These are phyloP conservation scores for Capreolus pygargus DNA, from an alignment of 2,113 vertebrate genomes.

Conservation along the genomic window DNA sequence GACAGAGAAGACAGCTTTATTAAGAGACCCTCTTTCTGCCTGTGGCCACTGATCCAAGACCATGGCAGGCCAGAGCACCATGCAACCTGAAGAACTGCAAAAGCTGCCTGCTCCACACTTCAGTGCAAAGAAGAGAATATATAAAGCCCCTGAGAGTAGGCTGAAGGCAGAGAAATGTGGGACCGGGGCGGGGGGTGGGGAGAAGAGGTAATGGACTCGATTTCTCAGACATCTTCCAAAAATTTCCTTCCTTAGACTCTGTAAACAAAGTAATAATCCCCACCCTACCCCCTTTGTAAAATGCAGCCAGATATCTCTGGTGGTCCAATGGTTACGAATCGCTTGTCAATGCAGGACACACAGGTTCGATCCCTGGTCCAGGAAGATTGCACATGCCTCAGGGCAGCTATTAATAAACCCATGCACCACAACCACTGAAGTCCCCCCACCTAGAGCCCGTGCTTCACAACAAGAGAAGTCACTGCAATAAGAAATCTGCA, in stretches of 20 bases:
- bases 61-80: not conserved
- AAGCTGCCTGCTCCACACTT: not conserved
- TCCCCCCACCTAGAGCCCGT: not conserved
- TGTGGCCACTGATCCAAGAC: not conserved
- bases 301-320: not conserved
- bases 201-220: not conserved
- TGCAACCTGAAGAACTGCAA: not conserved
- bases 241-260: not conserved
- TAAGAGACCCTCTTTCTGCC: not conserved
- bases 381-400: not conserved
- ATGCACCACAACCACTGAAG: not conserved
- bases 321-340: not conserved
- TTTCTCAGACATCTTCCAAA: not conserved
- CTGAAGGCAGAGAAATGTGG: not conserved
- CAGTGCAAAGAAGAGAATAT: not conserved
- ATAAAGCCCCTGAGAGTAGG: not conserved
- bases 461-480: not conserved
- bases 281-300: not conserved
- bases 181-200: rapidly evolving
- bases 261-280: not conserved
- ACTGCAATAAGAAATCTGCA: not conserved
- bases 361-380: not conserved
- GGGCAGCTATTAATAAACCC: not conserved
- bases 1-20: not conserved
- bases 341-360: not conserved